Percentiles rank a stretch among this genome's conserved stretches.
phyloP scores from a whole-genome alignment of 2,797 vertebrate species.

The Hypotaenidia philippensis region DNA sequence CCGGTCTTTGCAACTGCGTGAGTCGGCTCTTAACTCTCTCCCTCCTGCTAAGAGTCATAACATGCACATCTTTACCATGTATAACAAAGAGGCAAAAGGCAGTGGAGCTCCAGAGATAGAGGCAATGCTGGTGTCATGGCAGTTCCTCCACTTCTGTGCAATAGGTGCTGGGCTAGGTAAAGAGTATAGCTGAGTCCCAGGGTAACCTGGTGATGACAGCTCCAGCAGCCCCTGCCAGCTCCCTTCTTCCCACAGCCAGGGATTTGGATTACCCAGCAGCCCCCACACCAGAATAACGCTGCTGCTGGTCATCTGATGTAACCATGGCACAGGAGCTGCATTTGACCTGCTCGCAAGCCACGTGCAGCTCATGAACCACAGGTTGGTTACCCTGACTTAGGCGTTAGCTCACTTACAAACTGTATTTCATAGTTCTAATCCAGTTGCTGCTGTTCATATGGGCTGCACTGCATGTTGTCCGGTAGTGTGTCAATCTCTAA shows the following conservation, averaged over 20 bases:
- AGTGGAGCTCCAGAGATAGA: background rate
- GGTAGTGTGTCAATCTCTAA: slow-evolving; percentile 18
- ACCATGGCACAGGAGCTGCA: slow-evolving; percentile 22
- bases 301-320: slow-evolving; percentile 26
- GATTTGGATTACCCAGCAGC: slow-evolving; percentile 50
- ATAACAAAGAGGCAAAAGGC: background rate
- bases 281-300: slow-evolving; percentile 39
- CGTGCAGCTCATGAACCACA: background rate
- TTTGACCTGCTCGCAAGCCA: background rate
- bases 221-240: slow-evolving; percentile 46
- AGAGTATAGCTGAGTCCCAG: background rate
- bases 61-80: background rate
- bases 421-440: slow-evolving; percentile 5
- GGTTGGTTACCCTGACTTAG: slow-evolving; percentile 17
- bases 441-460: background rate
- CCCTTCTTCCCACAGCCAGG: slow-evolving; percentile 32
- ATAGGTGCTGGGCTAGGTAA: background rate
- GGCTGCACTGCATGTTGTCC: slow-evolving; percentile 27
- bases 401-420: background rate
- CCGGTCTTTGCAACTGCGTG: background rate
- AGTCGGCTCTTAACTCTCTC: background rate
- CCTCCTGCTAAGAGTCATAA: background rate
- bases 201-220: background rate
- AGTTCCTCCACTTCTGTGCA: background rate
- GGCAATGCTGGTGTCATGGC: fast-evolving